Evolutionary conservation across 2,113 vertebrate genomes (phyloP).

Genomic region (Diphyllodes magnificus): DNA sequence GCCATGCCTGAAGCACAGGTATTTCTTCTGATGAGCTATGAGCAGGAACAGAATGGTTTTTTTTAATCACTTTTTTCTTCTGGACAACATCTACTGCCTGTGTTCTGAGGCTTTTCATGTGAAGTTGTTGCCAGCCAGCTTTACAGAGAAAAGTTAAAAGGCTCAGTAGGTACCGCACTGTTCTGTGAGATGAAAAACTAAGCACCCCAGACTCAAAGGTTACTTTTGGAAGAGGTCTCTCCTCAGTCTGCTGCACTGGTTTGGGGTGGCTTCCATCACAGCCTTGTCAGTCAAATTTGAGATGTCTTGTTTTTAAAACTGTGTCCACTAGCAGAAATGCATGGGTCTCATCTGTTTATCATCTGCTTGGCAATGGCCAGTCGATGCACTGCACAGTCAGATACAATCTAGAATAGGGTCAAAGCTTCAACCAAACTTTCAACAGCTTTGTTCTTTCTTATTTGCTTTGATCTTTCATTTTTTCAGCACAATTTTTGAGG

Average conservation of each 20-base stretch:
- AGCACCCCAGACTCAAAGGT: not conserved
- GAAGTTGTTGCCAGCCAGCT: not conserved
- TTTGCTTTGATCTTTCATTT: not conserved
- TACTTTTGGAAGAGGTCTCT: not conserved
- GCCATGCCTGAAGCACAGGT: not conserved
- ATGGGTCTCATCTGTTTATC: not conserved
- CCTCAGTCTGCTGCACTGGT: not conserved
- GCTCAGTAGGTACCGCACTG: fast-evolving
- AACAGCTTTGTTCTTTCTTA: not conserved
- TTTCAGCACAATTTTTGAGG: not conserved
- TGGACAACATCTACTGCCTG: not conserved
- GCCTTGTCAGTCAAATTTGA: not conserved
- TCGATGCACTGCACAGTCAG: not conserved
- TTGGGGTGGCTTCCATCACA: not conserved
- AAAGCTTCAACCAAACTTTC: not conserved
- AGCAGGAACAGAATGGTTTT: not conserved
- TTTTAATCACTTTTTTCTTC: not conserved
- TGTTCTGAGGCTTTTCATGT: not conserved
- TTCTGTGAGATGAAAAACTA: not conserved
- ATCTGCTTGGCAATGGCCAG: not conserved
- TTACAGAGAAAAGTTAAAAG: not conserved
- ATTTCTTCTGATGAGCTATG: not conserved
- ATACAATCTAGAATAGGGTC: not conserved
- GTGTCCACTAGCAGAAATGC: fast-evolving
- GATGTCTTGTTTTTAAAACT: not conserved